Percentiles rank a stretch among this genome's conserved stretches.
Conservation (phyloP, 2,113 vertebrate genomes). For the Tretioscincus oriximinensis region DNA sequence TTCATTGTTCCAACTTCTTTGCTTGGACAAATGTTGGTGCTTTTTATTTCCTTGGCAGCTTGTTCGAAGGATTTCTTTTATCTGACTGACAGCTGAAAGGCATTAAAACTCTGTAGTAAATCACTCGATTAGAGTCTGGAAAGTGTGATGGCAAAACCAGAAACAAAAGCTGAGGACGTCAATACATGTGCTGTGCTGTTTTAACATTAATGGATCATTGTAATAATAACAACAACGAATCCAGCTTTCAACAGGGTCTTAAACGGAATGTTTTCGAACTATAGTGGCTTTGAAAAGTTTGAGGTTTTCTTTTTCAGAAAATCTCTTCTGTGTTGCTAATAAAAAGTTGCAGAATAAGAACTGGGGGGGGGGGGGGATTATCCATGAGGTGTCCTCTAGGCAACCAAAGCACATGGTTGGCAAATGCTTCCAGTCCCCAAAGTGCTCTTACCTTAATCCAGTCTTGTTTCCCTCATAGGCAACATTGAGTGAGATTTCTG, state of each 20-base stretch:
- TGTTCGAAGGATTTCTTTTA: slow-evolving; percentile 40
- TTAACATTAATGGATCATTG: slow-evolving; percentile 38
- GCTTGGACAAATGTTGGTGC: slow-evolving; percentile 37
- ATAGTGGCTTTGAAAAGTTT: slow-evolving; percentile 43
- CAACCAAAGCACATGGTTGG: too few species aligned
- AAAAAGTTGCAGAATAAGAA: slow-evolving; percentile 19
- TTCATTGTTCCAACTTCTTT: slow-evolving; percentile 28
- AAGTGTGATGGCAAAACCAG: slow-evolving; percentile 53
- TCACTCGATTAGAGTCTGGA: slow-evolving; percentile 50
- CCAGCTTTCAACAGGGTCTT: slow-evolving; percentile 60
- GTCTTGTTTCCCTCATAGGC: too few species aligned
- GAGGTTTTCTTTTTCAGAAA: slow-evolving; percentile 38
- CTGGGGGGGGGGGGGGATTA: too few species aligned
- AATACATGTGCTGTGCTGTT: slow-evolving; percentile 48
- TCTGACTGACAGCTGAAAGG: slow-evolving; percentile 49
- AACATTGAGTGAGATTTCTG: too few species aligned
- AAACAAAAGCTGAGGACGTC: slow-evolving; percentile 41
- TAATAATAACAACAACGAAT: slow-evolving; percentile 47
- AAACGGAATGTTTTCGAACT: slow-evolving; percentile 46
- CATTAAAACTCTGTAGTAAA: slow-evolving; percentile 58
- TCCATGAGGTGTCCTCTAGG: too few species aligned
- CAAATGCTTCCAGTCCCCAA: too few species aligned
- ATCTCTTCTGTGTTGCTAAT: slow-evolving; percentile 14
- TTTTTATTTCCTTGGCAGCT: slow-evolving; percentile 43
- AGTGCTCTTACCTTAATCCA: too few species aligned